Evolutionary conservation across 2,888 invertebrate genomes (phyloP).

Genomic region (Heliconius aoede): DNA sequence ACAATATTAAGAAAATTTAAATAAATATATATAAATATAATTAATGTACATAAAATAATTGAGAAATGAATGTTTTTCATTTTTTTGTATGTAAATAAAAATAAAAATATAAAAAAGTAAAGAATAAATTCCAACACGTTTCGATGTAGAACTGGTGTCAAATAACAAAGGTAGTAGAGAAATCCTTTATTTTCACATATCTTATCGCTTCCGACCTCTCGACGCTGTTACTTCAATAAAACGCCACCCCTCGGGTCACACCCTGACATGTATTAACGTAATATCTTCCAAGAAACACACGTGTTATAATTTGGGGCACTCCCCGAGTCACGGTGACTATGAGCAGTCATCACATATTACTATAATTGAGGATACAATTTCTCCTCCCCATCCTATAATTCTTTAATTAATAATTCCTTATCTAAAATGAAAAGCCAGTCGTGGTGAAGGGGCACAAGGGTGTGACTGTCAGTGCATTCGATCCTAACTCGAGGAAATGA

Average conservation of each 20-base stretch:
- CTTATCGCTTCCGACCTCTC: slow-evolving; percentile 65
- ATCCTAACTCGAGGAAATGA: no score
- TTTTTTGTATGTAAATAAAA: no score
- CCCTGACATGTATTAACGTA: slow-evolving; percentile 48
- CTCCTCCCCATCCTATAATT: not conserved
- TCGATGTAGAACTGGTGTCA: slow-evolving; percentile 21
- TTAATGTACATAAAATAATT: no score
- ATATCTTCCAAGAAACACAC: slow-evolving; percentile 48
- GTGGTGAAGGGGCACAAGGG: no score
- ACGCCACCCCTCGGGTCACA: slow-evolving; percentile 56
- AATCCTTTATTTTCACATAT: slow-evolving; percentile 24
- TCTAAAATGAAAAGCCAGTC: not conserved
- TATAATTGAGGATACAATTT: slow-evolving; percentile 13
- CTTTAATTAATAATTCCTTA: slow-evolving; percentile 3
- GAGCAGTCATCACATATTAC: slow-evolving; percentile 8
- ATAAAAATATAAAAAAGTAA: not conserved
- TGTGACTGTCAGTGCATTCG: no score
- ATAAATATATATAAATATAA: no score
- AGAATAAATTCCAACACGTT: not conserved
- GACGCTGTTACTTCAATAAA: slow-evolving; percentile 75
- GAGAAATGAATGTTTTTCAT: no score
- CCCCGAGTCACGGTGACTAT: slow-evolving; percentile 17
- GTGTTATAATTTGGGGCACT: slow-evolving; percentile 25
- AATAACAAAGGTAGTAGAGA: slow-evolving; percentile 23
- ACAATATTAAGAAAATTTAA: no score